These are phyloP conservation scores for Coluber constrictor DNA, from an alignment of 2,797 vertebrate species.

Conservation along the genomic window DNA sequence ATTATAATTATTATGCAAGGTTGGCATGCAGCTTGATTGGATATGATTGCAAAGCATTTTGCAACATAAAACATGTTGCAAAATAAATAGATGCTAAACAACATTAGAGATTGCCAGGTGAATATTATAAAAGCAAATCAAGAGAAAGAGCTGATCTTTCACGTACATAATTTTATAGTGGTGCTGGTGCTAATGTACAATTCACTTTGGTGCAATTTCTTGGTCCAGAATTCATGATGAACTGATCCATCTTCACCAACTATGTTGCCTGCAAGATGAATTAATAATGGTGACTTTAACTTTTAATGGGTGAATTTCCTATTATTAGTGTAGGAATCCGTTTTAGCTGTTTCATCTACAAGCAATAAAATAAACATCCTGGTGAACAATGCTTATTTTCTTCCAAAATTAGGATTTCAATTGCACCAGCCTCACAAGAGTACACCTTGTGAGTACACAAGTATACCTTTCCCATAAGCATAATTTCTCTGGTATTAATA, in stretches of 20 bases:
- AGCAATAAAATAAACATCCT: not conserved
- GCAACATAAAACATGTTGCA: not conserved
- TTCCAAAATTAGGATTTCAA: not conserved
- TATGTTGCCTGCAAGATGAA: not conserved
- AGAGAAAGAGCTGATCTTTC: not conserved
- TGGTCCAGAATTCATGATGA: not conserved
- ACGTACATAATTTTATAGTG: not conserved
- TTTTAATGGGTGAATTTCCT: not conserved
- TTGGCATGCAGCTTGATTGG: not conserved
- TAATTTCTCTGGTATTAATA: not conserved
- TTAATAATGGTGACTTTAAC: not conserved
- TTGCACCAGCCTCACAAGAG: not conserved
- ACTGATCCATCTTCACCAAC: not conserved
- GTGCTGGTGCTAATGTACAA: not conserved
- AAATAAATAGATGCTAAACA: not conserved
- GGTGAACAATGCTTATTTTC: not conserved
- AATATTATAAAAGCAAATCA: not conserved
- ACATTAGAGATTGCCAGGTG: not conserved
- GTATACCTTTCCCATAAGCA: not conserved
- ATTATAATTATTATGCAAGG: not conserved
- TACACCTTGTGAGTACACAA: too few relatives aligned
- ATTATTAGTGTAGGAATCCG: not conserved
- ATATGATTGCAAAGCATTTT: conserved; percentile 9
- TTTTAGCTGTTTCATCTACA: not conserved
- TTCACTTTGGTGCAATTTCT: not conserved